Evolutionary conservation across 2,113 vertebrate species (phyloP).

Genomic region (Perca flavescens): DNA sequence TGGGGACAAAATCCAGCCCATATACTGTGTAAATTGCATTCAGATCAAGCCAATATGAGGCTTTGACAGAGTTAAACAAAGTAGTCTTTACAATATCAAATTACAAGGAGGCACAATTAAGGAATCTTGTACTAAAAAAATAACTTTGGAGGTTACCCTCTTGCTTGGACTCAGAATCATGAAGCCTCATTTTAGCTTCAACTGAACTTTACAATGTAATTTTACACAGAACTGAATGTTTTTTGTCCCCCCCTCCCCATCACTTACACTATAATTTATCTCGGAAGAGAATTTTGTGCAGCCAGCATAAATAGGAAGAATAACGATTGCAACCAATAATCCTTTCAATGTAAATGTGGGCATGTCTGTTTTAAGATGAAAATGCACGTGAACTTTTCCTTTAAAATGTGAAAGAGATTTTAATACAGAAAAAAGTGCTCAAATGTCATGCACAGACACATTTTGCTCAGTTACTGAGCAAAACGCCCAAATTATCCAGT

Average conservation of each 20-base stretch:
- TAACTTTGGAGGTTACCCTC: background rate
- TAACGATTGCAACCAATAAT: background rate
- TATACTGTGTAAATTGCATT: background rate
- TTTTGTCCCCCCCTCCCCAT: background rate
- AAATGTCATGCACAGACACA: background rate
- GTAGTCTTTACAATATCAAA: background rate
- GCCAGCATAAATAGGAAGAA: background rate
- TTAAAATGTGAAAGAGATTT: background rate
- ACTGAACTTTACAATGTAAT: background rate
- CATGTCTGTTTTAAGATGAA: background rate
- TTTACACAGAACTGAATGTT: background rate
- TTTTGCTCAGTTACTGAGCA: background rate
- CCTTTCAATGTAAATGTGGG: background rate
- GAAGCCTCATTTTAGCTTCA: background rate
- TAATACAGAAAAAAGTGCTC: too few relatives aligned
- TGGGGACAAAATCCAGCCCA: background rate
- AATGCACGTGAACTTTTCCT: background rate
- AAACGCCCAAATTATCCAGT: background rate
- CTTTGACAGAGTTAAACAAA: background rate
- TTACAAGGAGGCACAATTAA: too few relatives aligned
- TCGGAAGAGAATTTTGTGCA: background rate
- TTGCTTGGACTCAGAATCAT: background rate
- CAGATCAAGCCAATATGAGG: background rate
- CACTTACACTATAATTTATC: background rate
- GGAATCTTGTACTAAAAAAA: too few relatives aligned